Evolutionary conservation across 1,140 invertebrate species (phyloP).

Genomic region (Drosophila mauritiana): DNA sequence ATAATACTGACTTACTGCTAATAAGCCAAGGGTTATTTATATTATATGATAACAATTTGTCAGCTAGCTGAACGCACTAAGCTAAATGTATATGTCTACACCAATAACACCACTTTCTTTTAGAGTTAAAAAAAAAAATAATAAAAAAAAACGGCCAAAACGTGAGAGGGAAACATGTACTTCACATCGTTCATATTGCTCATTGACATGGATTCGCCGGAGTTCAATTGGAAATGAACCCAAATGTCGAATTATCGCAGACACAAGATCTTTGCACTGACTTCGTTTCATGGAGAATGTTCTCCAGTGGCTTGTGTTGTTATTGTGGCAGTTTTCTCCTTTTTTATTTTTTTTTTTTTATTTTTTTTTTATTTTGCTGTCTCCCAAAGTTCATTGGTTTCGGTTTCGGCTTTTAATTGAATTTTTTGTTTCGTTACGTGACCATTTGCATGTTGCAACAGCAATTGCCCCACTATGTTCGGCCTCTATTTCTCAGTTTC

Average conservation of each 20-base stretch:
- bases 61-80: no score
- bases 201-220: slow-evolving; percentile 42
- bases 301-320: background rate
- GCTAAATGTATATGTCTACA: background rate
- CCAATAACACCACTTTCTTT: background rate
- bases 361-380: background rate
- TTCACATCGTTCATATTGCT: slow-evolving; percentile 23
- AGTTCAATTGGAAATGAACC: slow-evolving; percentile 45
- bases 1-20: no score
- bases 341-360: background rate
- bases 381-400: slow-evolving; percentile 9
- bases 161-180: slow-evolving; percentile 28
- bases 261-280: slow-evolving; percentile 37
- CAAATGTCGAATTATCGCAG: slow-evolving; percentile 42
- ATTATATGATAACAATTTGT: no score
- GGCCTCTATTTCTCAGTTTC: slow-evolving; percentile 9
- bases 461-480: background rate
- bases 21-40: no score
- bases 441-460: slow-evolving; percentile 44
- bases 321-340: background rate
- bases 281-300: slow-evolving; percentile 16
- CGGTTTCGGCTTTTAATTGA: slow-evolving; percentile 19
- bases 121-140: background rate
- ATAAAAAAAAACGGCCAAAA: slow-evolving; percentile 1
- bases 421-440: slow-evolving; percentile 31